phyloP scores from a whole-genome alignment of 2,113 vertebrate genomes.

The Okapia johnstoni region DNA sequence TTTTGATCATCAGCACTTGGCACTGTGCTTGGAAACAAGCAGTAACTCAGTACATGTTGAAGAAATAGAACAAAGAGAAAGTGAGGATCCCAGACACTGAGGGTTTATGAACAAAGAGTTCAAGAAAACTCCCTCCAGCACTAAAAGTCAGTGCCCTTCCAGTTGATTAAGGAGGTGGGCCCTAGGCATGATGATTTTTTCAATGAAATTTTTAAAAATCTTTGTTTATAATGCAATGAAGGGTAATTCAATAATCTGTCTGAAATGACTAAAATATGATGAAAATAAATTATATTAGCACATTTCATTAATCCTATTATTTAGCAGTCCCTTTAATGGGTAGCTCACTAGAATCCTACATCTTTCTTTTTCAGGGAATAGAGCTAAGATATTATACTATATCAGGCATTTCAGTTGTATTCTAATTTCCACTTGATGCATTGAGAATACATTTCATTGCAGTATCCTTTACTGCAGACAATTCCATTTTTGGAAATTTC shows the following conservation, averaged over 20 bases:
- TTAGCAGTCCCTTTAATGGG: not conserved
- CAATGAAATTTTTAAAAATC: not conserved
- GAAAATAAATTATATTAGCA: constrained; percentile 6
- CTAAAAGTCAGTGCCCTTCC: not conserved
- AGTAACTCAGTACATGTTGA: not conserved
- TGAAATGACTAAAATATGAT: not conserved
- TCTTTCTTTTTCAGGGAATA: not conserved
- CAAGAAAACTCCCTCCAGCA: not conserved
- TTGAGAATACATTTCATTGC: not conserved
- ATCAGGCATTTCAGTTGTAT: not conserved
- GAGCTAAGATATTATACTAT: not conserved
- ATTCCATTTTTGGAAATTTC: not conserved
- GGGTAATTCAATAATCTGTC: not conserved
- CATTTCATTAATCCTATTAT: constrained; percentile 29
- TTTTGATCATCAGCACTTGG: not conserved
- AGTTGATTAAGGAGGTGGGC: not conserved
- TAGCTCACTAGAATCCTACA: not conserved
- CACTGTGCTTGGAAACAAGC: not conserved
- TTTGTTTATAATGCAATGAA: not conserved
- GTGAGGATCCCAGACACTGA: not conserved
- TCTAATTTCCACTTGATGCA: not conserved
- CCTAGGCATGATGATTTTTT: not conserved
- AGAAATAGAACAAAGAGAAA: not conserved
- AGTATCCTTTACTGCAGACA: not conserved
- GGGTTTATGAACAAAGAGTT: not conserved